Evolutionary conservation across 2,113 vertebrate species (phyloP).

Genomic region (Mormoops blainvillei): DNA sequence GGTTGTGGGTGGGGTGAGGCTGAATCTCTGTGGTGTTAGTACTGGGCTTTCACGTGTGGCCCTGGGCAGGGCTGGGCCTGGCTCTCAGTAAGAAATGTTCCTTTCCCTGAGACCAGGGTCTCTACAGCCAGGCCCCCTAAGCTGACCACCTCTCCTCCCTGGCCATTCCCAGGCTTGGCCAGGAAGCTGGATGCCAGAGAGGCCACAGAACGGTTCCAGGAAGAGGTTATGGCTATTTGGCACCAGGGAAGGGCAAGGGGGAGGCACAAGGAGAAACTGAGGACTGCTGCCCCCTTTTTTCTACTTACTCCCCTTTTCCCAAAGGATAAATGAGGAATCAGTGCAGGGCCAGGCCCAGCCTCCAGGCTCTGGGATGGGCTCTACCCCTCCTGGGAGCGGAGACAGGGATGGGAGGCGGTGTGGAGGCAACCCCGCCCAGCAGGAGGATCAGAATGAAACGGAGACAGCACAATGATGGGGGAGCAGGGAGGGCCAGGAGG

Average conservation of each 20-base stretch:
- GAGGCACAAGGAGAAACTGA: conserved; percentile 55
- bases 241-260: conserved; percentile 58
- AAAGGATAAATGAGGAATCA: conserved; percentile 40
- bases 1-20: neutral
- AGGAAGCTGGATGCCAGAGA: conserved; percentile 10
- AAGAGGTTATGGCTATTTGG: conserved; percentile 72
- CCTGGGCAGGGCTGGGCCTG: conserved; percentile 6
- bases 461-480: conserved; percentile 59
- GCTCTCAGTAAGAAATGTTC: neutral
- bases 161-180: conserved; percentile 20
- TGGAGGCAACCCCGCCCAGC: conserved; percentile 12
- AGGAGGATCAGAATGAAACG: conserved; percentile 56
- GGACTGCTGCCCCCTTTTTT: conserved; percentile 21
- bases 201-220: conserved; percentile 24
- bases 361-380: conserved; percentile 9
- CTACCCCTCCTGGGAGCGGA: conserved; percentile 30
- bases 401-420: neutral
- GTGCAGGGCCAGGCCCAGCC: conserved; percentile 51
- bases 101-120: neutral
- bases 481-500: conserved; percentile 23
- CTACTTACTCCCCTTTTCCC: neutral
- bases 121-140: conserved; percentile 11
- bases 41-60: conserved; percentile 51
- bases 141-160: conserved; percentile 27
- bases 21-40: neutral